These are phyloP conservation scores for Agonopterix arenella DNA, from an alignment of 2,888 invertebrate species.

Conservation along the genomic window DNA sequence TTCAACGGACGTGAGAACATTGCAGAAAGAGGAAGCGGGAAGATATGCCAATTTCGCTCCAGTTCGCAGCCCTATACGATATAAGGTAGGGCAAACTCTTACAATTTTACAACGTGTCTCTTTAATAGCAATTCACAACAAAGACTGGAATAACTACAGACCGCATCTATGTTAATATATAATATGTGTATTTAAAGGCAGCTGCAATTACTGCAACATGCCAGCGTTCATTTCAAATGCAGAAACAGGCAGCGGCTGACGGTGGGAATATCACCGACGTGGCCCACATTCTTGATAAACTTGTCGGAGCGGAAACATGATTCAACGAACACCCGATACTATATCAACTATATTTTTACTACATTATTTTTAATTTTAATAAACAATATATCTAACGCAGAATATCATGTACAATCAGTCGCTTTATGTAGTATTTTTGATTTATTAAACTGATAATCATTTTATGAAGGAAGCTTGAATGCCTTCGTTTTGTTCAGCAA, in stretches of 20 bases:
- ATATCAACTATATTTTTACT: constrained; percentile 23
- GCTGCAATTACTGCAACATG: constrained; percentile 22
- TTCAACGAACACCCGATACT: constrained; percentile 43
- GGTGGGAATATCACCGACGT: constrained; percentile 49
- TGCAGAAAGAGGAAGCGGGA: constrained; percentile 46
- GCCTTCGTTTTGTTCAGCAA: no score
- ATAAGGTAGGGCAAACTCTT: constrained; percentile 36
- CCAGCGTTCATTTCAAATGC: constrained; percentile 30
- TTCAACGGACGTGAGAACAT: constrained; percentile 41
- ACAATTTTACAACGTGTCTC: no score
- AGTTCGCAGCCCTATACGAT: constrained; percentile 31
- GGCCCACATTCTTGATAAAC: constrained; percentile 65
- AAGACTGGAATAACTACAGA: no score
- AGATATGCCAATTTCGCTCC: constrained; percentile 40
- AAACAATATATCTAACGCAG: neutral
- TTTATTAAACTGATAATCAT: no score
- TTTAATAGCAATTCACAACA: no score
- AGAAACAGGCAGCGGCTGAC: constrained; percentile 27
- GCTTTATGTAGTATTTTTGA: neutral
- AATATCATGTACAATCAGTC: neutral
- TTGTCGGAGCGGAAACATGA: constrained; percentile 59
- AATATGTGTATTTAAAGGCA: constrained; percentile 14
- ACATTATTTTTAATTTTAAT: constrained; percentile 2
- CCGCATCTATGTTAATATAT: neutral
- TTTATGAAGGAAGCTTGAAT: no score